phyloP scores from a whole-genome alignment of 2,888 invertebrate genomes.

The Brachylomia viminalis region DNA sequence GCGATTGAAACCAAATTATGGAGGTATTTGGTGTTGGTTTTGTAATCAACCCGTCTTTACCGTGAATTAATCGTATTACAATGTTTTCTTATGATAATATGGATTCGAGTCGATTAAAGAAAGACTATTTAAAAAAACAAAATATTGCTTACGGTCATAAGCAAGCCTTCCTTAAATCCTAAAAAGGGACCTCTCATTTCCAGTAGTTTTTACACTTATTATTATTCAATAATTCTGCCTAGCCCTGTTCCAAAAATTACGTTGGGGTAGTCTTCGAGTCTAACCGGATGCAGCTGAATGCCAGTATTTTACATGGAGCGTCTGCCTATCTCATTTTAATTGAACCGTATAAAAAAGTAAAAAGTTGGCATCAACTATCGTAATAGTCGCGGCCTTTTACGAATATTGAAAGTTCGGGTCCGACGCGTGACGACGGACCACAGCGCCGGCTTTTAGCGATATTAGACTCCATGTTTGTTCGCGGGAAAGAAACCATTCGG shows the following conservation, averaged over 20 bases:
- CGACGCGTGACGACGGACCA: slow-evolving; percentile 64
- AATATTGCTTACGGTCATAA: no score
- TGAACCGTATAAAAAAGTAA: slow-evolving; percentile 43
- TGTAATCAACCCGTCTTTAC: neutral
- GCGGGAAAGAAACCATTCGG: slow-evolving; percentile 52
- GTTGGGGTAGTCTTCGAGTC: no score
- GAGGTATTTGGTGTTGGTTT: neutral
- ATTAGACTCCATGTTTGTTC: slow-evolving; percentile 69
- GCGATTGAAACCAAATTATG: neutral
- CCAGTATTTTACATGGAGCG: no score
- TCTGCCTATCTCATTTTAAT: slow-evolving; percentile 37
- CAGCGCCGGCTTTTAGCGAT: slow-evolving; percentile 68
- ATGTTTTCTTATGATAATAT: no score
- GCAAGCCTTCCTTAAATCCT: neutral
- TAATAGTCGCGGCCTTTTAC: slow-evolving; percentile 57
- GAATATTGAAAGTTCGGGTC: slow-evolving; percentile 65
- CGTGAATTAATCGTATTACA: no score
- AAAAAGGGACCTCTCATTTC: neutral
- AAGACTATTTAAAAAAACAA: no score
- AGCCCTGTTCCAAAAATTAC: no score
- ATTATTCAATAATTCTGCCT: no score
- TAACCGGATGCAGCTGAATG: no score
- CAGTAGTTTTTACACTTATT: slow-evolving; percentile 6
- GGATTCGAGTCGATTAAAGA: no score
- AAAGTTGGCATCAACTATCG: slow-evolving; percentile 50